phyloP scores from a whole-genome alignment of 2,888 invertebrate species.

The Aphodius granarius region DNA sequence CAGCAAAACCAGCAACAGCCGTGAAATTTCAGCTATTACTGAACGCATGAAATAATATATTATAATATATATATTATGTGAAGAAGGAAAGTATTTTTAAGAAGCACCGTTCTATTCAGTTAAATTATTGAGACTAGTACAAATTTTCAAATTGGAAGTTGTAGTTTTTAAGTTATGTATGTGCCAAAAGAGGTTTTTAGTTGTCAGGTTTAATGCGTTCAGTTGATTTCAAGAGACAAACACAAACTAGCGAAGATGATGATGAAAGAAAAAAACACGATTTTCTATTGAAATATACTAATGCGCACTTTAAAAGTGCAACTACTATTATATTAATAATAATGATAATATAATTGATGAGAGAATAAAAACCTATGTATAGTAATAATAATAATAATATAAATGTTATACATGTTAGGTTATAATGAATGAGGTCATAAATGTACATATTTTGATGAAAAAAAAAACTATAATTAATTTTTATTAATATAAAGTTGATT shows the following conservation, averaged over 20 bases:
- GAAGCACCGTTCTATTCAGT: no score
- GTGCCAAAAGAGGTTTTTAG: conserved; percentile 33
- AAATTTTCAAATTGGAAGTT: background rate
- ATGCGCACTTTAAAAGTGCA: conserved; percentile 51
- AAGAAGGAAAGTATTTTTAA: background rate
- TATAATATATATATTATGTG: background rate
- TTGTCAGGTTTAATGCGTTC: conserved; percentile 38
- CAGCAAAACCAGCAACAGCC: conserved; percentile 62
- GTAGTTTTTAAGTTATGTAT: conserved; percentile 18
- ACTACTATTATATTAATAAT: background rate
- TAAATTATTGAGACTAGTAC: conserved; percentile 1
- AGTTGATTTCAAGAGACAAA: conserved; percentile 28
- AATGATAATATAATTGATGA: background rate
- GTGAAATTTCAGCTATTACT: conserved; percentile 84
- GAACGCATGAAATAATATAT: conserved; percentile 59
- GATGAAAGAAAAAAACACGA: background rate
- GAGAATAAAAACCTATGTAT: conserved; percentile 31
- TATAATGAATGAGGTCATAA: conserved; percentile 18
- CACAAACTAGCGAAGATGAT: background rate
- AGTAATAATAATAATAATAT: conserved; percentile 30
- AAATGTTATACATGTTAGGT: conserved; percentile 40
- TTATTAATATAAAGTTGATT: conserved; percentile 24
- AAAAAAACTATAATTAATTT: conserved; percentile 19
- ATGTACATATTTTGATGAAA: conserved; percentile 20
- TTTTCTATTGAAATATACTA: background rate